Conservation (phyloP, 1,140 invertebrate species). For the Cepaea nemoralis region DNA sequence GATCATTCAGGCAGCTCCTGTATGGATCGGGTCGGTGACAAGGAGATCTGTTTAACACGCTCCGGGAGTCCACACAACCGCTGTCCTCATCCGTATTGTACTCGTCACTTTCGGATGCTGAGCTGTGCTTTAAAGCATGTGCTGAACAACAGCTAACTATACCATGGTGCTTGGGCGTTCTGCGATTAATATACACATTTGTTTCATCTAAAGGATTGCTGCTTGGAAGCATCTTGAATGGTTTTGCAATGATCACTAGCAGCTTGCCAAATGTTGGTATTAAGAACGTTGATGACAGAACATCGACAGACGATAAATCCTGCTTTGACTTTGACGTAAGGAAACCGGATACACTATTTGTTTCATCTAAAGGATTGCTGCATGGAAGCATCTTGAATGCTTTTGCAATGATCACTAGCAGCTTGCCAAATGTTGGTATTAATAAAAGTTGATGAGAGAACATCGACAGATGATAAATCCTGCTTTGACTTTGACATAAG, state of each 20-base stretch:
- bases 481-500: conserved; percentile 90
- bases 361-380: conserved; percentile 15
- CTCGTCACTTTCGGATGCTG: background rate
- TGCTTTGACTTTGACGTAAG: conserved; percentile 90
- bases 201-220: conserved; percentile 12
- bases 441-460: conserved; percentile 80
- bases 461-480: conserved; percentile 86
- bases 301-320: conserved; percentile 82
- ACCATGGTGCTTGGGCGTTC: background rate
- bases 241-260: conserved; percentile 39
- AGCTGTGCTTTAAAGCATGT: background rate
- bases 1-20: background rate
- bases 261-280: conserved; percentile 69
- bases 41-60: background rate
- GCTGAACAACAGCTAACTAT: background rate
- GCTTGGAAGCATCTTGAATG: conserved; percentile 16
- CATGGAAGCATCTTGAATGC: conserved; percentile 21
- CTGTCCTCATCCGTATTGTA: background rate
- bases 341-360: conserved; percentile 86
- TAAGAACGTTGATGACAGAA: conserved; percentile 46
- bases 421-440: conserved; percentile 67
- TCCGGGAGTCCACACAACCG: background rate
- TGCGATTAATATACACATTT: too few relatives aligned
- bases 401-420: conserved; percentile 46
- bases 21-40: background rate